phyloP scores from a whole-genome alignment of 2,888 invertebrate genomes.

The Spodoptera exigua region DNA sequence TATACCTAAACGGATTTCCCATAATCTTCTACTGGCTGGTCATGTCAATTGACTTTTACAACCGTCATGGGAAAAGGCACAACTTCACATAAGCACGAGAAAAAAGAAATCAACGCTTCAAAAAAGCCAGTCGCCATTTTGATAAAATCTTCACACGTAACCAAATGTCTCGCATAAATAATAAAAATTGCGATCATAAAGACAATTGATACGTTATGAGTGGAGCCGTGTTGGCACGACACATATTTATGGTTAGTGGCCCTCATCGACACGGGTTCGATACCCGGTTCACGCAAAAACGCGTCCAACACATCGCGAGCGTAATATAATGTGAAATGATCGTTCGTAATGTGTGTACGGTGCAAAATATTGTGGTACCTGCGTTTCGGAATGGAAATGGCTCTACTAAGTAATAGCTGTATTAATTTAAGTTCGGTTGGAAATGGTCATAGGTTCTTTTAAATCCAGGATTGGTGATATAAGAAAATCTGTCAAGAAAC shows the following conservation, averaged over 20 bases:
- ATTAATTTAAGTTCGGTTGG: too few relatives aligned
- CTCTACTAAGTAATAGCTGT: slow-evolving; percentile 59
- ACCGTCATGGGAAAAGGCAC: too few relatives aligned
- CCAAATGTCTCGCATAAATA: slow-evolving; percentile 76
- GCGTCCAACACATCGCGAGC: slow-evolving; percentile 68
- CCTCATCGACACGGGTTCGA: slow-evolving; percentile 78
- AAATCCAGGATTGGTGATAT: too few relatives aligned
- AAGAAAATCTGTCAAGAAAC: too few relatives aligned
- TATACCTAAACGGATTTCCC: too few relatives aligned
- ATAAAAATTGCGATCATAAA: slow-evolving; percentile 80
- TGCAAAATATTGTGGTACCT: slow-evolving; percentile 77
- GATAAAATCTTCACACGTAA: slow-evolving; percentile 72
- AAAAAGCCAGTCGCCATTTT: slow-evolving; percentile 32
- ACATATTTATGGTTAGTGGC: slow-evolving; percentile 79
- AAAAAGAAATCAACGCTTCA: neutral
- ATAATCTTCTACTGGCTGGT: too few relatives aligned
- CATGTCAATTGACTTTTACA: too few relatives aligned
- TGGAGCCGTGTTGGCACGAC: slow-evolving; percentile 68
- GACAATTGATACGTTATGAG: slow-evolving; percentile 87
- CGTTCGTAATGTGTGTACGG: slow-evolving; percentile 83
- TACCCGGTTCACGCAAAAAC: slow-evolving; percentile 73
- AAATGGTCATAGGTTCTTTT: too few relatives aligned
- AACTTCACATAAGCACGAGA: too few relatives aligned
- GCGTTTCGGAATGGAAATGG: slow-evolving; percentile 43
- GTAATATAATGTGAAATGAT: slow-evolving; percentile 84